A percentile compares a stretch with the other conserved stretches of the same genome.
phyloP scores from a whole-genome alignment of 2,113 vertebrate genomes.

The Trachemys scripta region DNA sequence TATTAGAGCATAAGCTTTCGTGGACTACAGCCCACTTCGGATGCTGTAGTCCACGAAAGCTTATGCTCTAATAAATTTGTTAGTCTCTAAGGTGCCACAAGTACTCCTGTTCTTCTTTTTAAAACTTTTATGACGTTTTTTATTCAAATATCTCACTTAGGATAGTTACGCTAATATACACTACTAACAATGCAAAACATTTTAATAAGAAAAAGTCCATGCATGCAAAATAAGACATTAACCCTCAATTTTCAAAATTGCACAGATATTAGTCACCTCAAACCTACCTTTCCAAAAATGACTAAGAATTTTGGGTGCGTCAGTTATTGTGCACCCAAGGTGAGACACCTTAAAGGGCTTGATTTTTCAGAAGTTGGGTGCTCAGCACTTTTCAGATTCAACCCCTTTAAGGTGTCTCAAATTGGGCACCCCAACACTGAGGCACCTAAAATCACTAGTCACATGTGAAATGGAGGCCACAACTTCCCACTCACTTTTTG shows the following conservation, averaged over 20 bases:
- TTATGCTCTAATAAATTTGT: no score
- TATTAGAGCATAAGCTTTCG: no score
- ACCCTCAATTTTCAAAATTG: background rate
- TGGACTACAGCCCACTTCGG: no score
- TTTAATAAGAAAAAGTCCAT: background rate
- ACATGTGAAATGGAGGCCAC: constrained; percentile 13
- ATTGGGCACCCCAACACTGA: background rate
- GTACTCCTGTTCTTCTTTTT: no score
- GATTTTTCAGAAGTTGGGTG: background rate
- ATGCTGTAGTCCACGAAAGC: no score
- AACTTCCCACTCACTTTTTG: background rate
- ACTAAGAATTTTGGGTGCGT: background rate
- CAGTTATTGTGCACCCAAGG: background rate
- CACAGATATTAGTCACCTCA: background rate
- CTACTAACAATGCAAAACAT: background rate
- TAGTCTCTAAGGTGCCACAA: no score
- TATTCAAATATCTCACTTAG: background rate
- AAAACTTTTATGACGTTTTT: background rate
- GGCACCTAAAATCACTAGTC: background rate
- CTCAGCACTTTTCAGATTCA: background rate
- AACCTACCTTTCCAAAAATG: background rate
- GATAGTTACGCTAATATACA: background rate
- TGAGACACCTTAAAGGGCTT: background rate
- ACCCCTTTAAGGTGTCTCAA: background rate
- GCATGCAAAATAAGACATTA: background rate